Percentiles rank a stretch among this genome's conserved stretches.
These are phyloP conservation scores for Acronicta psi DNA, from an alignment of 2,888 invertebrate genomes.

Conservation along the genomic window DNA sequence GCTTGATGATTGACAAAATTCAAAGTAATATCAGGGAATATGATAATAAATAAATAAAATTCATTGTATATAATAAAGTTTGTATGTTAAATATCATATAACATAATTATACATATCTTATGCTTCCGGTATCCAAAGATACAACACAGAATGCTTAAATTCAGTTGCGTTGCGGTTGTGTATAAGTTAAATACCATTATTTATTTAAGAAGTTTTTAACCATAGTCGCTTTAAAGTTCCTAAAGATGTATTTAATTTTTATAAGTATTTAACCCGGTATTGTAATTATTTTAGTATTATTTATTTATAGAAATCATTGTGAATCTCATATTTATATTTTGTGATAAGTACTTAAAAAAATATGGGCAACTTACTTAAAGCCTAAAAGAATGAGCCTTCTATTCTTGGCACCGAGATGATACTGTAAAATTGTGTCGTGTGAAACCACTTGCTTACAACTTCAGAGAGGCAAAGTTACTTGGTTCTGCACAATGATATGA, in stretches of 20 bases:
- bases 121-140: neutral
- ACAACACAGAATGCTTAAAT: too few species aligned
- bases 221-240: constrained; percentile 28
- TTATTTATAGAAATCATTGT: neutral
- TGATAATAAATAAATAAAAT: constrained; percentile 15
- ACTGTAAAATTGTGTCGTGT: too few species aligned
- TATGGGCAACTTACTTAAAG: too few species aligned
- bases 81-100: constrained; percentile 19
- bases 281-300: neutral
- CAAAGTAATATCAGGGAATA: neutral
- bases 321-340: neutral
- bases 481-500: too few species aligned
- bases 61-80: constrained; percentile 40
- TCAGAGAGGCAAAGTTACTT: too few species aligned
- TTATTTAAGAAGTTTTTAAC: neutral
- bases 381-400: too few species aligned
- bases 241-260: constrained; percentile 15
- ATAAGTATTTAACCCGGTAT: too few species aligned
- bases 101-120: constrained; percentile 25
- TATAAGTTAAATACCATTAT: too few species aligned
- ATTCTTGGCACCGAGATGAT: too few species aligned
- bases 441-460: too few species aligned
- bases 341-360: neutral
- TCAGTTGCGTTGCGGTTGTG: too few species aligned
- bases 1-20: too few species aligned